Conservation (phyloP, 2,888 invertebrate genomes). For the Agapostemon virescens region DNA sequence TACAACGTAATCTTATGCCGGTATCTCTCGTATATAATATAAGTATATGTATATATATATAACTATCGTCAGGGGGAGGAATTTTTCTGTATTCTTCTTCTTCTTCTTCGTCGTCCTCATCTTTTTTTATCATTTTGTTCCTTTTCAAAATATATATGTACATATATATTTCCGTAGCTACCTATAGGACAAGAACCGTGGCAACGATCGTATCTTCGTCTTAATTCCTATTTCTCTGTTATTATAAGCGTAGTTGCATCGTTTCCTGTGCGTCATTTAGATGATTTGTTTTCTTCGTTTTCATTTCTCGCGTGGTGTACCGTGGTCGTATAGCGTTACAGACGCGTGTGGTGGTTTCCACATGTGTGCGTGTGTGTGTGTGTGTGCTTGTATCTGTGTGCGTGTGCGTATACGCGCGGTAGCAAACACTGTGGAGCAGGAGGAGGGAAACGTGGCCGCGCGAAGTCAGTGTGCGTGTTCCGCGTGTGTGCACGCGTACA, state of each 20-base stretch:
- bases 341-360: conserved; percentile 21
- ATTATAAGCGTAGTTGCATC: conserved; percentile 48
- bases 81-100: conserved; percentile 33
- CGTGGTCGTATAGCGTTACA: conserved; percentile 24
- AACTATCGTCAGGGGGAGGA: conserved; percentile 59
- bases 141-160: conserved; percentile 66
- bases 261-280: conserved; percentile 51
- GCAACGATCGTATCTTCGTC: conserved; percentile 51
- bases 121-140: not conserved
- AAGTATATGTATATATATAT: conserved; percentile 46
- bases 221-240: conserved; percentile 45
- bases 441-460: conserved; percentile 28
- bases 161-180: conserved; percentile 53
- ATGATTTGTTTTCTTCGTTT: conserved; percentile 28
- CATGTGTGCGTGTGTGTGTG: not conserved
- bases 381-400: not conserved
- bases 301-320: conserved; percentile 32
- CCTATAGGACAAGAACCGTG: conserved; percentile 63
- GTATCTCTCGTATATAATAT: conserved; percentile 54
- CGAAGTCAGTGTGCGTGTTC: conserved; percentile 32
- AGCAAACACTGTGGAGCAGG: conserved; percentile 33
- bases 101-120: not conserved
- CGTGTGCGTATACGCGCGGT: not conserved
- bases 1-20: conserved; percentile 45
- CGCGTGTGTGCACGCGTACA: not conserved